A percentile compares a stretch with the other conserved stretches of the same genome.
These are phyloP conservation scores for Gouania willdenowi DNA, from an alignment of 2,797 vertebrate species.

Conservation along the genomic window DNA sequence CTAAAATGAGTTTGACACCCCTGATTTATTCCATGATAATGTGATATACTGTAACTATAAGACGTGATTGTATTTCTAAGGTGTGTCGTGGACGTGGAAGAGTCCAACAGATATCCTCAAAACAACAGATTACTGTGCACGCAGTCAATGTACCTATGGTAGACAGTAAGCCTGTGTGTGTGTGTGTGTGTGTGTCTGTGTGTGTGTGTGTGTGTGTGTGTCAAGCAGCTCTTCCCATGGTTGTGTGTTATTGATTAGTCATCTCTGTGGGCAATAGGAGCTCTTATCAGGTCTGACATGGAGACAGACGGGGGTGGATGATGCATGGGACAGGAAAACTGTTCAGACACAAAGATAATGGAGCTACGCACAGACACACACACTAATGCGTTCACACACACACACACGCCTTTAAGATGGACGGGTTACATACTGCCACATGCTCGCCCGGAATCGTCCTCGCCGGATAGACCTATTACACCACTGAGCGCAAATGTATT, in stretches of 20 bases:
- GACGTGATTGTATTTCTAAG: background rate
- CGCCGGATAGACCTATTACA: slow-evolving; percentile 65
- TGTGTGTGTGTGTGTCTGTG: slow-evolving; percentile 6
- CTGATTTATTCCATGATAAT: too few relatives aligned
- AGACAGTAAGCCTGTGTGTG: slow-evolving; percentile 50
- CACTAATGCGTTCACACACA: slow-evolving; percentile 4
- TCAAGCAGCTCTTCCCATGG: slow-evolving; percentile 63
- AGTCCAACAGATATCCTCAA: slow-evolving; percentile 45
- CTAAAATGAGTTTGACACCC: too few relatives aligned
- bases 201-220: slow-evolving; percentile 16
- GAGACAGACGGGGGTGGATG: slow-evolving; percentile 73
- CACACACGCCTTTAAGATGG: slow-evolving; percentile 27
- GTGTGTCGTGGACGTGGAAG: slow-evolving; percentile 21
- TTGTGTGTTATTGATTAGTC: slow-evolving; percentile 79
- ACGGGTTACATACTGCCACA: slow-evolving; percentile 50
- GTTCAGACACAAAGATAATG: slow-evolving; percentile 76
- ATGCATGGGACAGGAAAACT: slow-evolving; percentile 76
- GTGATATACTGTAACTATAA: slow-evolving; percentile 11
- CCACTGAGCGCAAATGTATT: slow-evolving; percentile 51
- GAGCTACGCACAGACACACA: slow-evolving; percentile 50
- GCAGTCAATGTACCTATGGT: slow-evolving; percentile 58
- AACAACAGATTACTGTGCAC: slow-evolving; percentile 56
- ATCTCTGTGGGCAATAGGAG: slow-evolving; percentile 77
- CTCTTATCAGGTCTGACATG: slow-evolving; percentile 74
- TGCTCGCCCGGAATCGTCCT: slow-evolving; percentile 53